A percentile compares a stretch with the other conserved stretches of the same genome.
Evolutionary conservation across 1,140 invertebrate genomes (phyloP).

Genomic region (Thalassaphorura encarpata): DNA sequence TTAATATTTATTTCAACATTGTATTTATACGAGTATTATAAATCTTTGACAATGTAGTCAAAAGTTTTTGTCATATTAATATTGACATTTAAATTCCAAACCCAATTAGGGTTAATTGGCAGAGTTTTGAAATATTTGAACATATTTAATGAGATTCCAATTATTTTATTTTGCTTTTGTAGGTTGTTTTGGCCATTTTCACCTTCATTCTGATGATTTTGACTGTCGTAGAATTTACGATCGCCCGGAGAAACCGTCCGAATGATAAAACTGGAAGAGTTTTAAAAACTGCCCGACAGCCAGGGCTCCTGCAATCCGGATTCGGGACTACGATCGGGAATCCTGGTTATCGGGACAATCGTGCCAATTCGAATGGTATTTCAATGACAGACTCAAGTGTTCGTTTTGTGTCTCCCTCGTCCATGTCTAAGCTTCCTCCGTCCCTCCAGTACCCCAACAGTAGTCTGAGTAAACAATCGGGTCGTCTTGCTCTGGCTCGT

Average conservation of each 20-base stretch:
- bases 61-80: too few species aligned
- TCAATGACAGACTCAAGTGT: slow-evolving; percentile 32
- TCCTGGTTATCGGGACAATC: slow-evolving; percentile 23
- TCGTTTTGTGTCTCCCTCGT: slow-evolving; percentile 26
- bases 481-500: too few species aligned
- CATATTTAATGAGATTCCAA: too few species aligned
- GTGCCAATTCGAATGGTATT: slow-evolving; percentile 26
- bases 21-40: too few species aligned
- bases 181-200: slow-evolving; percentile 29
- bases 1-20: too few species aligned
- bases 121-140: too few species aligned
- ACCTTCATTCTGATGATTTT: slow-evolving; percentile 26
- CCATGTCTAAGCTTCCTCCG: too few species aligned
- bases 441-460: too few species aligned
- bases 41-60: too few species aligned
- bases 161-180: background rate
- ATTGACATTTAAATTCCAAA: too few species aligned
- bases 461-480: too few species aligned
- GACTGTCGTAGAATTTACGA: slow-evolving; percentile 21
- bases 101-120: too few species aligned
- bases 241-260: slow-evolving; percentile 3
- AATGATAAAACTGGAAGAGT: background rate
- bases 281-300: background rate
- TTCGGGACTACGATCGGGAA: slow-evolving; percentile 27
- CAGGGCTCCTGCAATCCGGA: background rate